Conservation (phyloP, 2,113 vertebrate genomes). For the Forbesichthys agassizii region DNA sequence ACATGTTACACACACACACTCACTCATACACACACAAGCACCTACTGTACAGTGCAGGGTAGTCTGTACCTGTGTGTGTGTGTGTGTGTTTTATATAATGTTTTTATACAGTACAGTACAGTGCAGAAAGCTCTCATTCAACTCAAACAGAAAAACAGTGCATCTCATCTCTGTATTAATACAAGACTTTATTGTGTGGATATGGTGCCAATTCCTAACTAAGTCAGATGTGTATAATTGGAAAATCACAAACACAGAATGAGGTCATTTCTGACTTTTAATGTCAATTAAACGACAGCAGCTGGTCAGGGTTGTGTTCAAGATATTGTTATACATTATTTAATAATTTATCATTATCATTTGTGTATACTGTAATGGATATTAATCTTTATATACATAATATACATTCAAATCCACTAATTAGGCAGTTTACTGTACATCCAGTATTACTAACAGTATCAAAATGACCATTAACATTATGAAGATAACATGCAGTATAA, state of each 20-base stretch:
- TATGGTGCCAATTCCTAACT: conserved; percentile 46
- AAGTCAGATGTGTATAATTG: conserved; percentile 66
- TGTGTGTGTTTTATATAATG: conserved; percentile 29
- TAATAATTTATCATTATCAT: too few relatives aligned
- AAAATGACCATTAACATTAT: too few relatives aligned
- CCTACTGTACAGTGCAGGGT: background rate
- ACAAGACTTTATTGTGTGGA: conserved; percentile 22
- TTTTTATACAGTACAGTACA: conserved; percentile 29
- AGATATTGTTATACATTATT: background rate
- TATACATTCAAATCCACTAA: too few relatives aligned
- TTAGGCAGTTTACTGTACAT: too few relatives aligned
- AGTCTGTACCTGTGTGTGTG: background rate
- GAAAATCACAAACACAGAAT: conserved; percentile 43
- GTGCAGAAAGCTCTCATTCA: conserved; percentile 39
- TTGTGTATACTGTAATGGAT: too few relatives aligned
- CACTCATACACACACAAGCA: background rate
- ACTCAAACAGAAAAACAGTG: conserved; percentile 57
- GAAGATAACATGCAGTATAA: too few relatives aligned
- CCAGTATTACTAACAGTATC: too few relatives aligned
- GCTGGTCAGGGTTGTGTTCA: conserved; percentile 7
- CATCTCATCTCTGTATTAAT: conserved; percentile 47
- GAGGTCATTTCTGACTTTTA: conserved; percentile 32
- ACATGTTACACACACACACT: background rate
- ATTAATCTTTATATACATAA: too few relatives aligned
- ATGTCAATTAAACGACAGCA: conserved; percentile 2